Evolutionary conservation across 2,797 vertebrate species (phyloP).

Genomic region (Podarcis lilfordi): DNA sequence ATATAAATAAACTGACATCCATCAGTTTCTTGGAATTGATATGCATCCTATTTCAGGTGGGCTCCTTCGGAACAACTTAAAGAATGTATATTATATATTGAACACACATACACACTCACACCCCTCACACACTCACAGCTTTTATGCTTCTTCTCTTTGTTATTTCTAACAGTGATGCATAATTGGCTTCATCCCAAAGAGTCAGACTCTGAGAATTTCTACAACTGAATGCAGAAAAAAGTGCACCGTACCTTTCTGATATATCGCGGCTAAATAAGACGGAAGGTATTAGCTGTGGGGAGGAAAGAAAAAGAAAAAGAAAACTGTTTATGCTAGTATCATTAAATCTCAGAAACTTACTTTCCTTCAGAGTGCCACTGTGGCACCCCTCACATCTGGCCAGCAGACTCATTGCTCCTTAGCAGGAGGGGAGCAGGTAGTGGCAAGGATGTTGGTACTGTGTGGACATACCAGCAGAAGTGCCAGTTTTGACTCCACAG

Average conservation of each 20-base stretch:
- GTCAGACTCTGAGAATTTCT: neutral
- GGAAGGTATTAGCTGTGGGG: slow-evolving; percentile 85
- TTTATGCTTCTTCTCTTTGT: neutral
- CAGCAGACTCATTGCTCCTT: no score
- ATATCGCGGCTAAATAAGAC: slow-evolving; percentile 82
- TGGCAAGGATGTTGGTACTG: no score
- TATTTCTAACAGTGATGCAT: slow-evolving; percentile 23
- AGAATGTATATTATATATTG: neutral
- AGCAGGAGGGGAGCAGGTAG: no score
- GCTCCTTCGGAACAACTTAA: neutral
- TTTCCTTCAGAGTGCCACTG: neutral
- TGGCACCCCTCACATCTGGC: no score
- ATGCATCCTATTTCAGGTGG: no score
- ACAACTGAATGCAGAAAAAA: neutral
- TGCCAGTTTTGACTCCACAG: no score
- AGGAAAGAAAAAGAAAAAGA: slow-evolving; percentile 54
- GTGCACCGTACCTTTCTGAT: slow-evolving; percentile 85
- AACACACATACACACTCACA: no score
- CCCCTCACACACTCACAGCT: no score
- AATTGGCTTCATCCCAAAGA: neutral
- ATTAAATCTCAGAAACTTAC: neutral
- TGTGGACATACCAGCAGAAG: no score
- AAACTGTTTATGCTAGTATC: slow-evolving; percentile 23
- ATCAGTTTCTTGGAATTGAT: neutral
- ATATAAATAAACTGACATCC: neutral